phyloP scores from a whole-genome alignment of 2,888 invertebrate species.

The Crematogaster levior region DNA sequence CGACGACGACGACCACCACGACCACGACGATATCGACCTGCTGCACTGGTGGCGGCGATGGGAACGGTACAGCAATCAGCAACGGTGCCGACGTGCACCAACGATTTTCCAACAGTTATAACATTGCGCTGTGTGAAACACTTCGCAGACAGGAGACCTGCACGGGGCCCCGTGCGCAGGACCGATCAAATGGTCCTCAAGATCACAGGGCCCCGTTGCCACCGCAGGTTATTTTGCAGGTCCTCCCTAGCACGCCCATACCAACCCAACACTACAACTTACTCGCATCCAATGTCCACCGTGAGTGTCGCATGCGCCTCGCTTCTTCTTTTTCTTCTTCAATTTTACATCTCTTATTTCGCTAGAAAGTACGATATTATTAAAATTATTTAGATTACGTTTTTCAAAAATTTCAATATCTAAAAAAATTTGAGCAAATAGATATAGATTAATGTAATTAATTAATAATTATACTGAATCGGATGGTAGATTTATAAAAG shows the following conservation, averaged over 20 bases:
- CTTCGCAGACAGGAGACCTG: conserved; percentile 78
- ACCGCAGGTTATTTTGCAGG: conserved; percentile 92
- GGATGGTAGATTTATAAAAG: not conserved
- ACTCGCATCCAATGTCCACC: conserved; percentile 85
- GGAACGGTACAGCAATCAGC: conserved; percentile 82
- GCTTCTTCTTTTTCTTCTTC: conserved; percentile 51
- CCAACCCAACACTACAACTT: conserved; percentile 85
- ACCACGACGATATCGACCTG: conserved; percentile 84
- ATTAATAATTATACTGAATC: not conserved
- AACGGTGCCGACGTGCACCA: conserved; percentile 79
- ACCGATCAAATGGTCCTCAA: conserved; percentile 69
- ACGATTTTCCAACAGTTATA: conserved; percentile 85
- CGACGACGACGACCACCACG: conserved; percentile 78
- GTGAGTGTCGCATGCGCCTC: conserved; percentile 85
- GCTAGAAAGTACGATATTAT: not conserved
- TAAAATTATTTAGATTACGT: not conserved
- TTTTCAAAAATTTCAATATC: not conserved
- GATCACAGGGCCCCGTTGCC: conserved; percentile 85
- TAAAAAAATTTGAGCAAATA: not conserved
- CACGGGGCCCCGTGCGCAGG: conserved; percentile 79
- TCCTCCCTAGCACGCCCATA: conserved; percentile 88
- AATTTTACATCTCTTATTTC: conserved; percentile 6
- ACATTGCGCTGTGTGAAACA: conserved; percentile 86
- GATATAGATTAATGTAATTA: not conserved
- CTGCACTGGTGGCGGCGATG: conserved; percentile 80